Conservation (phyloP, 2,113 vertebrate species). For the Sturnus vulgaris region DNA sequence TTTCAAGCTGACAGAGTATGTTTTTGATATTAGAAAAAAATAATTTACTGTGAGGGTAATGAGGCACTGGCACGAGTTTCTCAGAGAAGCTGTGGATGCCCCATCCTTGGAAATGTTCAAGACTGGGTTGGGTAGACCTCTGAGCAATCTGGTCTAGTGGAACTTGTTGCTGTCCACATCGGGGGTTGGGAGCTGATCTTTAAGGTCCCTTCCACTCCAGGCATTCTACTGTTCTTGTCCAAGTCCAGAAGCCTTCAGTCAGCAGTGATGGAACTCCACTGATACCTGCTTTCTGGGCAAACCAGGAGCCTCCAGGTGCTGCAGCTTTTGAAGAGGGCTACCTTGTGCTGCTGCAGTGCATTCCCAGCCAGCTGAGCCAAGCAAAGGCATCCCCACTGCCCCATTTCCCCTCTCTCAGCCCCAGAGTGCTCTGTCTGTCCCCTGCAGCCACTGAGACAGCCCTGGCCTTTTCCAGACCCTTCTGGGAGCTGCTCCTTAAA, state of each 20-base stretch:
- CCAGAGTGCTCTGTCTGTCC: neutral
- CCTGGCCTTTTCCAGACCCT: neutral
- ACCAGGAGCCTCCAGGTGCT: neutral
- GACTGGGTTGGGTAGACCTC: neutral
- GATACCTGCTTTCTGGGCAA: neutral
- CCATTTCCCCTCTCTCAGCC: neutral
- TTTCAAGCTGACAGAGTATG: neutral
- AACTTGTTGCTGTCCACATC: neutral
- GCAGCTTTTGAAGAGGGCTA: neutral
- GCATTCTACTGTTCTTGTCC: neutral
- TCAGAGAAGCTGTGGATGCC: neutral
- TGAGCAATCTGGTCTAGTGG: neutral
- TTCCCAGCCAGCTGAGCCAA: neutral
- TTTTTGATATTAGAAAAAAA: neutral
- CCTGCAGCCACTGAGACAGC: neutral
- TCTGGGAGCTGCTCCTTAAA: neutral
- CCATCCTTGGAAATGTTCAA: neutral
- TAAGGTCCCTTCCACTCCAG: neutral
- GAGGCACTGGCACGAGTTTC: neutral
- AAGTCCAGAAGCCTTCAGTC: neutral
- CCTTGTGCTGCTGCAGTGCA: rapidly evolving
- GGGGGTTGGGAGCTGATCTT: neutral
- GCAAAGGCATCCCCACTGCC: rapidly evolving
- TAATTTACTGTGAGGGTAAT: neutral
- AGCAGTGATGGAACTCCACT: neutral